phyloP scores from a whole-genome alignment of 2,797 vertebrate species.

The Emys orbicularis region DNA sequence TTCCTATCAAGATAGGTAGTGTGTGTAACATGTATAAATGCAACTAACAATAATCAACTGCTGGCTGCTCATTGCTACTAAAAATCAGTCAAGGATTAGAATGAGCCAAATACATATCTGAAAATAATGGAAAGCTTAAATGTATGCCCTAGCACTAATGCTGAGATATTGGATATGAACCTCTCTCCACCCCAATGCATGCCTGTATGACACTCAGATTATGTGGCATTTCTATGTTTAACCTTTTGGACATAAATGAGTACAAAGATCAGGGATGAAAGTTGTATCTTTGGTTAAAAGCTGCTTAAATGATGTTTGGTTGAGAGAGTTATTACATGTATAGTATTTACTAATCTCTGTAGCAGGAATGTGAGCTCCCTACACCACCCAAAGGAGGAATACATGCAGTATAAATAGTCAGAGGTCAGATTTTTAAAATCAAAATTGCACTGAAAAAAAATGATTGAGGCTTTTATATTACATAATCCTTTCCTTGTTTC shows the following conservation, averaged over 20 bases:
- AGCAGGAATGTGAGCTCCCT: not conserved
- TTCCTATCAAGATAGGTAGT: not conserved
- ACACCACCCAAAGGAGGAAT: not conserved
- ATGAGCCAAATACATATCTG: not conserved
- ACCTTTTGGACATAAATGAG: constrained; percentile 9
- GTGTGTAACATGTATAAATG: not conserved
- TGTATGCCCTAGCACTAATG: not conserved
- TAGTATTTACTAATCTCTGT: constrained; percentile 56
- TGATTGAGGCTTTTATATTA: not conserved
- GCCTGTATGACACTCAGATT: constrained; percentile 25
- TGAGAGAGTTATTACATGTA: constrained; percentile 60
- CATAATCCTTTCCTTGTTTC: not conserved
- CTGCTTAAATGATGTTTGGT: constrained; percentile 29
- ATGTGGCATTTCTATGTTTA: constrained; percentile 14
- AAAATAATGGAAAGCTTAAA: not conserved
- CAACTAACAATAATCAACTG: not conserved
- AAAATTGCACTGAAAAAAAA: not conserved
- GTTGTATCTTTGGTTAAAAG: constrained; percentile 54
- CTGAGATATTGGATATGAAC: not conserved
- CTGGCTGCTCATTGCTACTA: not conserved
- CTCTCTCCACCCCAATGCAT: not conserved
- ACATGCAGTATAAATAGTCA: constrained; percentile 7
- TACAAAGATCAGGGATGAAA: constrained; percentile 56
- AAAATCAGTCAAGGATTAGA: not conserved
- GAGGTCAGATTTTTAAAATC: not conserved